Evolutionary conservation across 2,113 vertebrate species (phyloP).

Genomic region (Nipponia nippon): DNA sequence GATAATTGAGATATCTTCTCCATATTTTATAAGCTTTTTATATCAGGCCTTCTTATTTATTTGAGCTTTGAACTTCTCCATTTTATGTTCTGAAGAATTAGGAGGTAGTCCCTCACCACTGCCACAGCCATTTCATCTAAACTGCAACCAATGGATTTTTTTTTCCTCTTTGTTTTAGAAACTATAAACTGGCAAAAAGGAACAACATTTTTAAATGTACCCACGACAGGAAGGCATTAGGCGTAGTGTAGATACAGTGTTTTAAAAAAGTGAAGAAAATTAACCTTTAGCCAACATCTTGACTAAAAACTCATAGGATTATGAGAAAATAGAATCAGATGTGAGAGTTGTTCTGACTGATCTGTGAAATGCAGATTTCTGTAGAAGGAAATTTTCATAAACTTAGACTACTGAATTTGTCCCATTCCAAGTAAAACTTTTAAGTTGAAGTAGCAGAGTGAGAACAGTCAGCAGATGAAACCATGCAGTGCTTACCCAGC

Average conservation of each 20-base stretch:
- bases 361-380: neutral
- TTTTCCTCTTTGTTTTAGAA: neutral
- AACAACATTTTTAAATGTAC: neutral
- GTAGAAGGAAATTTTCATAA: neutral
- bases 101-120: neutral
- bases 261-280: neutral
- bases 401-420: neutral
- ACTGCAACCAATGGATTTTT: neutral
- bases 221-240: neutral
- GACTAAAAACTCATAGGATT: neutral
- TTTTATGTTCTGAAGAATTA: neutral
- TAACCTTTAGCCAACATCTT: neutral
- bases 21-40: neutral
- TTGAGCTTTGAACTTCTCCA: neutral
- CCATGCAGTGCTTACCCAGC: neutral
- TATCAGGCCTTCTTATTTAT: neutral
- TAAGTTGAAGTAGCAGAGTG: neutral
- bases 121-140: neutral
- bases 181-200: neutral
- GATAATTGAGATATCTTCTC: neutral
- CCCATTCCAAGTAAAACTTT: neutral
- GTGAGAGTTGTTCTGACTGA: neutral
- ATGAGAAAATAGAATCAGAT: neutral
- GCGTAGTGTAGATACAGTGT: neutral
- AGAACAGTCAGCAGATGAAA: neutral